Percentiles rank a stretch among this genome's conserved stretches.
Evolutionary conservation across 2,797 vertebrate species (phyloP).

Genomic region (Scolopax bukidnonensis): DNA sequence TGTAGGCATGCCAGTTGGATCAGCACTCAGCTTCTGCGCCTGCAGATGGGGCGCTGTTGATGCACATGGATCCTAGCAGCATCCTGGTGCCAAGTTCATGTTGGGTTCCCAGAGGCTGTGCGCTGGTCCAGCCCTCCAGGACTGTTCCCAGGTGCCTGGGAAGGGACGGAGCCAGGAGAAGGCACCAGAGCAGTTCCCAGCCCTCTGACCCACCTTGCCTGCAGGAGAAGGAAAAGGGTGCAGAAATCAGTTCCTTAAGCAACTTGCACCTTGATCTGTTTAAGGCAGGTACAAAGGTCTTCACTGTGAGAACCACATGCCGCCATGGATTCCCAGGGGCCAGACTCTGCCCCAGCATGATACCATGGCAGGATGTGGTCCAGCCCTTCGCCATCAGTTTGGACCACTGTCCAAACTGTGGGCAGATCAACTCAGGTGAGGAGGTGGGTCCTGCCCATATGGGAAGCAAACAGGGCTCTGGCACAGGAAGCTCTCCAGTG

Average conservation of each 20-base stretch:
- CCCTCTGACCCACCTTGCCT: background rate
- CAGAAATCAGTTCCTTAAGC: background rate
- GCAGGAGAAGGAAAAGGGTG: background rate
- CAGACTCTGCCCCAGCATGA: background rate
- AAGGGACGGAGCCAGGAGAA: background rate
- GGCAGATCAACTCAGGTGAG: background rate
- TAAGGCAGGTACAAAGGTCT: background rate
- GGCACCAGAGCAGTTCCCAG: background rate
- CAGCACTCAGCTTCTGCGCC: background rate
- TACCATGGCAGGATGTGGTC: background rate
- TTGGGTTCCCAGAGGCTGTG: background rate
- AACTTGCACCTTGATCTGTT: background rate
- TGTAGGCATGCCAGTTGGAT: background rate
- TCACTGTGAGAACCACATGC: background rate
- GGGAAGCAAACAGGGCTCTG: background rate
- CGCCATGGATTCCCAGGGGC: background rate
- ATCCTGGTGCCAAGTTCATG: background rate
- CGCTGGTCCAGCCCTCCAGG: background rate
- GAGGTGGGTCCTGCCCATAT: background rate
- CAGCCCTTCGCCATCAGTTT: background rate
- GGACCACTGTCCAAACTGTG: rapidly evolving
- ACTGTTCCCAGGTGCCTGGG: background rate
- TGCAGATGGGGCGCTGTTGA: background rate
- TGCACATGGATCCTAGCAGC: background rate
- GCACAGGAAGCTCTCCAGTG: background rate